These are phyloP conservation scores for Pungitius pungitius DNA, from an alignment of 2,113 vertebrate genomes.

Conservation along the genomic window DNA sequence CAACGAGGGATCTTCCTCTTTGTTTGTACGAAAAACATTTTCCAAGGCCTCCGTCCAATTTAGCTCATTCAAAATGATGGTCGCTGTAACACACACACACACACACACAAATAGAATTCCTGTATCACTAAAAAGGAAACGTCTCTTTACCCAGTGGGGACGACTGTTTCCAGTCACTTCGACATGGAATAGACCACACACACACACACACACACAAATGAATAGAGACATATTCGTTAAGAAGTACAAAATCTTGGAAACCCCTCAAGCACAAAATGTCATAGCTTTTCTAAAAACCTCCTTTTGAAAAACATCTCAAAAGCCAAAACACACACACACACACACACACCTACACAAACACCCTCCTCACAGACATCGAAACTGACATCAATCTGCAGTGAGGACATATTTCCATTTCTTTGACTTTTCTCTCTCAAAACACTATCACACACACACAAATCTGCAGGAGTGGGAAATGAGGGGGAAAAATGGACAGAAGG, in stretches of 20 bases:
- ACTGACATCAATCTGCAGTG: constrained; percentile 40
- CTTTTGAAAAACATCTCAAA: constrained; percentile 23
- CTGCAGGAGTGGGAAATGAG: background rate
- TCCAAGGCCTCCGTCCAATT: constrained; percentile 95
- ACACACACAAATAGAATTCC: too few species aligned
- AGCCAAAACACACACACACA: background rate
- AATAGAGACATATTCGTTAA: constrained; percentile 32
- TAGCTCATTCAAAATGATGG: constrained; percentile 95
- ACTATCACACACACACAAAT: constrained; percentile 3
- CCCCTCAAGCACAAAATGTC: constrained; percentile 40
- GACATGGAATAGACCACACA: background rate
- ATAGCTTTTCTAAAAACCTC: constrained; percentile 31
- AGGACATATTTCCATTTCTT: constrained; percentile 18
- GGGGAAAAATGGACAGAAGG: constrained; percentile 6
- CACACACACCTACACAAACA: constrained; percentile 15
- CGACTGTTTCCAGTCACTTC: background rate
- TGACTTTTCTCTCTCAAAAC: constrained; percentile 1
- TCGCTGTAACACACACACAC: constrained; percentile 75
- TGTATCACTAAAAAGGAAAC: background rate
- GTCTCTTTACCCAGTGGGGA: background rate
- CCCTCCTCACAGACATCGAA: constrained; percentile 26
- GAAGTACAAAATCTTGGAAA: constrained; percentile 36
- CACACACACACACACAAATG: constrained; percentile 4
- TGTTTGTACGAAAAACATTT: constrained; percentile 90
- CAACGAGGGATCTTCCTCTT: constrained; percentile 90